Conservation (phyloP, 2,113 vertebrate genomes). For the Origma solitaria region DNA sequence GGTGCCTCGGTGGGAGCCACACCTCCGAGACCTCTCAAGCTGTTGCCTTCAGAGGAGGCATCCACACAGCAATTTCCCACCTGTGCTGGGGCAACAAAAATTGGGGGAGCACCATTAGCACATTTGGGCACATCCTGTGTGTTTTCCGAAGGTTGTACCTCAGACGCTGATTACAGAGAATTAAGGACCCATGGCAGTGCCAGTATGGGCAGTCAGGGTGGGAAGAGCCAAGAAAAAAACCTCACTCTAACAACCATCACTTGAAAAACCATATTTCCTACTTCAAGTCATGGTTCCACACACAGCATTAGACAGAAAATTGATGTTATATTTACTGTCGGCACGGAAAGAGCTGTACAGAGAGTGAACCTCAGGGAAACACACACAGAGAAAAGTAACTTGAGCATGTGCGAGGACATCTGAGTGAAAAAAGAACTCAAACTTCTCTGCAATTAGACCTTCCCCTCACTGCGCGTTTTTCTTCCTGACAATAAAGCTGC, state of each 20-base stretch:
- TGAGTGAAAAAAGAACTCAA: neutral
- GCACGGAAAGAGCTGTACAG: neutral
- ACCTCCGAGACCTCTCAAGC: neutral
- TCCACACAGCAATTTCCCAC: neutral
- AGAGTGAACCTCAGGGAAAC: neutral
- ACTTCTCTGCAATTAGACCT: neutral
- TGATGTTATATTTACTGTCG: neutral
- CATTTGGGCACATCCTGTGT: rapidly evolving
- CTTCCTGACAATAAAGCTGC: neutral
- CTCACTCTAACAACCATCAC: neutral
- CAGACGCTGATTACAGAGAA: neutral
- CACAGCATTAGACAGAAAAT: neutral
- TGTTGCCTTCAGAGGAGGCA: neutral
- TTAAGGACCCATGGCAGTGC: rapidly evolving
- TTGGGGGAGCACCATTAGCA: neutral
- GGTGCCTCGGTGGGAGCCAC: neutral
- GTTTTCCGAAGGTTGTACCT: neutral
- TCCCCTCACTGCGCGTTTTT: neutral
- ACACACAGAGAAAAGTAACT: neutral
- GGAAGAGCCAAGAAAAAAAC: neutral
- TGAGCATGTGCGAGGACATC: neutral
- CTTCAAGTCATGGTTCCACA: neutral
- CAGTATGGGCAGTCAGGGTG: neutral
- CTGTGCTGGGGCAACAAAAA: rapidly evolving
- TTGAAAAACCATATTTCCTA: neutral